Evolutionary conservation across 2,888 invertebrate genomes (phyloP).

Genomic region (Apocheima hispidaria): DNA sequence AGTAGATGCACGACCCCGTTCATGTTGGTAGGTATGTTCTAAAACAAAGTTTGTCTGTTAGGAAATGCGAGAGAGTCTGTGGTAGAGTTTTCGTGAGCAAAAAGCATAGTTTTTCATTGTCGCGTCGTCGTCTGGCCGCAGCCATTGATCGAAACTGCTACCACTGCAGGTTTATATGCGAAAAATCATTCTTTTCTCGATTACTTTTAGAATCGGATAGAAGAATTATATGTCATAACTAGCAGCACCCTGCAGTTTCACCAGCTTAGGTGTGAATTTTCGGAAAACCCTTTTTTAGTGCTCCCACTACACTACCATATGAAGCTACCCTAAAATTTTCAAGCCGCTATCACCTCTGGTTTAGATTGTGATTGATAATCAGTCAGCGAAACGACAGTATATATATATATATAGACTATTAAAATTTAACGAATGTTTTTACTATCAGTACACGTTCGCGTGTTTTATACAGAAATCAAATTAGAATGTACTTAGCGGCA

Average conservation of each 20-base stretch:
- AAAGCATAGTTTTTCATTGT: slow-evolving; percentile 78
- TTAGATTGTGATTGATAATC: too few relatives aligned
- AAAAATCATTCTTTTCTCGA: slow-evolving; percentile 6
- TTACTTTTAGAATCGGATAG: neutral
- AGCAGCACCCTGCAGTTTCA: too few relatives aligned
- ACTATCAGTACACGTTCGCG: slow-evolving; percentile 12
- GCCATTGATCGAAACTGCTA: slow-evolving; percentile 70
- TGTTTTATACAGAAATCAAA: slow-evolving; percentile 22
- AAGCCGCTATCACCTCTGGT: too few relatives aligned
- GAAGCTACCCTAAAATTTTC: too few relatives aligned
- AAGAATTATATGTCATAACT: neutral
- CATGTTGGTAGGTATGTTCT: slow-evolving; percentile 37
- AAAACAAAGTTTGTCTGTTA: slow-evolving; percentile 53
- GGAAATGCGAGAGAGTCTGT: slow-evolving; percentile 56
- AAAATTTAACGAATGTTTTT: neutral
- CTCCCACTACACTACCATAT: too few relatives aligned
- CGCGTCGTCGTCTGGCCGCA: slow-evolving; percentile 72
- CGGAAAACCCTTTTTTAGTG: too few relatives aligned
- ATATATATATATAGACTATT: too few relatives aligned
- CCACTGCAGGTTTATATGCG: slow-evolving; percentile 62
- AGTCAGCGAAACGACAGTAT: too few relatives aligned
- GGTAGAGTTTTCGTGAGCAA: slow-evolving; percentile 57
- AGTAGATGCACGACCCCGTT: slow-evolving; percentile 39
- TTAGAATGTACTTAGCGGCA: slow-evolving; percentile 31
- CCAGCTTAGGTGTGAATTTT: too few relatives aligned